A percentile compares a stretch with the other conserved stretches of the same genome.
phyloP scores from a whole-genome alignment of 2,113 vertebrate species.

The pig (Sus scrofa) region DNA sequence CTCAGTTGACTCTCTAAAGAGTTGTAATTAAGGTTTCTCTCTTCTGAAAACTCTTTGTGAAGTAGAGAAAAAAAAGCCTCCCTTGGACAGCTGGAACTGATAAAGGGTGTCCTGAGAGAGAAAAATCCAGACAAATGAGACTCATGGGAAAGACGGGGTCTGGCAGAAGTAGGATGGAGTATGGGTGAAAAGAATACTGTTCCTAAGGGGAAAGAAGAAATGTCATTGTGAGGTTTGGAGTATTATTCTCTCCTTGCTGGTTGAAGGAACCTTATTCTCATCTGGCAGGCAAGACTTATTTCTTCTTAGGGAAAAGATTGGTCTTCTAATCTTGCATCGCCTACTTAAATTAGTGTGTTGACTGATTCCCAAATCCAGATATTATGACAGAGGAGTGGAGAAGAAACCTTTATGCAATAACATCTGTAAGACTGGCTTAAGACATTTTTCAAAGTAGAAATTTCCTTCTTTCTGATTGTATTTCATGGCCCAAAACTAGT shows the following conservation, averaged over 20 bases:
- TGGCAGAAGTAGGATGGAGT: neutral
- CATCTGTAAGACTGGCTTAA: neutral
- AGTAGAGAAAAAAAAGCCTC: neutral
- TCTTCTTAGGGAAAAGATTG: neutral
- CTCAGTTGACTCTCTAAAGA: constrained; percentile 43
- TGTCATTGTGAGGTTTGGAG: neutral
- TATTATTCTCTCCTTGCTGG: neutral
- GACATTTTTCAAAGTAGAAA: neutral
- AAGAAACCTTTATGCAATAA: neutral
- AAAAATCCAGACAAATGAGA: constrained; percentile 66
- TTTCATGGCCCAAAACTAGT: neutral
- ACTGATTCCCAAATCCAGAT: neutral
- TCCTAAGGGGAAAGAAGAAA: constrained; percentile 20
- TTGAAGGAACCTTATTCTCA: neutral
- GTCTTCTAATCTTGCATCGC: neutral
- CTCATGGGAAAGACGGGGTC: constrained; percentile 34
- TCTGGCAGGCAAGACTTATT: neutral
- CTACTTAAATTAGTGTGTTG: neutral
- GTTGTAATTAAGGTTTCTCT: constrained; percentile 59
- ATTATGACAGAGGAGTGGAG: neutral
- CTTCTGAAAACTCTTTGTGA: constrained; percentile 42
- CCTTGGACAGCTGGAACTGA: constrained; percentile 59
- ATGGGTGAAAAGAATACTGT: constrained; percentile 34
- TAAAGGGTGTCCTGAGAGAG: constrained; percentile 33
- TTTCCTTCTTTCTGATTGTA: neutral